Percentiles rank a stretch among this genome's conserved stretches.
These are phyloP conservation scores for Parascotia fuliginaria DNA, from an alignment of 2,888 invertebrate genomes.

Conservation along the genomic window DNA sequence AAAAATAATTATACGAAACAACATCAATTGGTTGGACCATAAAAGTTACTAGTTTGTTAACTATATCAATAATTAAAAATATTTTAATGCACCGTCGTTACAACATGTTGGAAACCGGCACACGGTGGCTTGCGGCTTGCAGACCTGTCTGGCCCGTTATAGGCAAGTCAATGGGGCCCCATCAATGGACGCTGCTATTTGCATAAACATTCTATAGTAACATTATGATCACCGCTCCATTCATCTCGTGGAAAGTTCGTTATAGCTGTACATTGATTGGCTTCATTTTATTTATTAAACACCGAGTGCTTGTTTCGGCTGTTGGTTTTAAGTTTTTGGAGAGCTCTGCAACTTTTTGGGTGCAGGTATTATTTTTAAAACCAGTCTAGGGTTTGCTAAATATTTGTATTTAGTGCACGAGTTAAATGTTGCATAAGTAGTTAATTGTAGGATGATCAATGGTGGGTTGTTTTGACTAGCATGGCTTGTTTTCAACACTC, in stretches of 20 bases:
- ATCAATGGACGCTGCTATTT: slow-evolving; percentile 65
- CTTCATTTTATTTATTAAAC: slow-evolving; percentile 23
- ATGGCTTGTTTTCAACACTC: no score
- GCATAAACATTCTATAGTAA: slow-evolving; percentile 65
- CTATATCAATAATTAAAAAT: slow-evolving; percentile 13
- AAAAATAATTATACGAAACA: not conserved
- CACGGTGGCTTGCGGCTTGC: slow-evolving; percentile 27
- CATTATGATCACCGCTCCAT: slow-evolving; percentile 46
- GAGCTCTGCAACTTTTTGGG: not conserved
- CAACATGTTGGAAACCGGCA: slow-evolving; percentile 15
- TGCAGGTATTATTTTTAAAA: not conserved
- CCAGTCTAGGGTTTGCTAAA: not conserved
- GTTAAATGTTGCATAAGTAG: no score
- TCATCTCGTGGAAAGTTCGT: slow-evolving; percentile 43
- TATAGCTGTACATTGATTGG: slow-evolving; percentile 41
- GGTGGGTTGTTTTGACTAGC: no score
- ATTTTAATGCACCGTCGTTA: slow-evolving; percentile 6
- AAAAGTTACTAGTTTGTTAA: not conserved
- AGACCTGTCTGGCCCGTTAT: slow-evolving; percentile 58
- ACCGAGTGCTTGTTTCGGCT: slow-evolving; percentile 8
- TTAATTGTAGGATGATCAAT: no score
- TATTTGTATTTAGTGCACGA: no score
- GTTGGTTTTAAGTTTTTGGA: slow-evolving; percentile 12
- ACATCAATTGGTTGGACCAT: not conserved
- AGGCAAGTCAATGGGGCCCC: slow-evolving; percentile 59